Evolutionary conservation across 1,140 invertebrate species (phyloP).

Genomic region (Aphaenogaster floridana): DNA sequence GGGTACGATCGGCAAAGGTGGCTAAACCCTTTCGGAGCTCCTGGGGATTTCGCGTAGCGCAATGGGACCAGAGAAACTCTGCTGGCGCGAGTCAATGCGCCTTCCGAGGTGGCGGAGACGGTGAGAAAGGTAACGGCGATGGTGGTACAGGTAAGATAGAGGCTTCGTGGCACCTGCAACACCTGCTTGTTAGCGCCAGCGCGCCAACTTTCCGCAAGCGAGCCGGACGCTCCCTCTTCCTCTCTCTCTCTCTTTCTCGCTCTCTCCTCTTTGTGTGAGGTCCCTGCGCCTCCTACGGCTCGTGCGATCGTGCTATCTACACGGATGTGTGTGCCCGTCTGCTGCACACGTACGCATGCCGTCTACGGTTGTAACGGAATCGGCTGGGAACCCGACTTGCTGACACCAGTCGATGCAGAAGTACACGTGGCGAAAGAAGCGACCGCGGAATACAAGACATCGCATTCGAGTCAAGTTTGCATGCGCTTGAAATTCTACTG

Average conservation of each 20-base stretch:
- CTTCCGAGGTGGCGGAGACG: conserved; percentile 48
- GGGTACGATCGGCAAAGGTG: not conserved
- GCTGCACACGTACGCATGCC: conserved; percentile 56
- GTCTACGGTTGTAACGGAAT: conserved; percentile 50
- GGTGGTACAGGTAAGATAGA: conserved; percentile 52
- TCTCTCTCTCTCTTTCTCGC: conserved; percentile 8
- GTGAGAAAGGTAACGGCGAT: conserved; percentile 45
- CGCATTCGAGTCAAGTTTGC: conserved; percentile 14
- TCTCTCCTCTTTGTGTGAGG: conserved; percentile 63
- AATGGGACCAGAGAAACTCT: conserved; percentile 10
- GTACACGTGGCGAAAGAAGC: conserved; percentile 59
- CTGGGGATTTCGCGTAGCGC: conserved; percentile 2
- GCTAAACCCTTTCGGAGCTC: conserved; percentile 23
- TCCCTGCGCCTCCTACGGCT: conserved; percentile 52
- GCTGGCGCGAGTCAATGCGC: conserved; percentile 27
- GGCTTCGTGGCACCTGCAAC: conserved; percentile 73
- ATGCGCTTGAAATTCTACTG: conserved; percentile 33
- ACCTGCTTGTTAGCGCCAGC: conserved; percentile 73
- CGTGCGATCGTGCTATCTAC: not conserved
- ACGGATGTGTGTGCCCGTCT: not conserved
- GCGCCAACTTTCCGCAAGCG: conserved; percentile 70
- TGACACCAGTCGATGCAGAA: conserved; percentile 68
- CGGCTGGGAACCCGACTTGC: conserved; percentile 74
- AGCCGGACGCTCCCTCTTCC: conserved; percentile 28
- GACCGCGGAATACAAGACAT: conserved; percentile 23